Conservation (phyloP, 2,113 vertebrate genomes). For the Manacus vitellinus region DNA sequence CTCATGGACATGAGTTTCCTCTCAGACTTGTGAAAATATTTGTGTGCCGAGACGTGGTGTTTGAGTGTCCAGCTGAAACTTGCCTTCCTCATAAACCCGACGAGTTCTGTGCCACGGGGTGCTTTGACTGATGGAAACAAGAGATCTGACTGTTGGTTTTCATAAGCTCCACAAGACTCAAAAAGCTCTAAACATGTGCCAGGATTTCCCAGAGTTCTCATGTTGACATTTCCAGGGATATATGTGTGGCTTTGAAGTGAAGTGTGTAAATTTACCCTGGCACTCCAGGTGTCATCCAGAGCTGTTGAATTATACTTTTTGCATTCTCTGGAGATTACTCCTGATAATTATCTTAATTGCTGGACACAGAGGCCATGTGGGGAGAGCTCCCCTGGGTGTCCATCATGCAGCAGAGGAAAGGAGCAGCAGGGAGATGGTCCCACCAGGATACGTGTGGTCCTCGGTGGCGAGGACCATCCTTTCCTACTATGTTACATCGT, state of each 20-base stretch:
- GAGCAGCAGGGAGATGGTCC: too few relatives aligned
- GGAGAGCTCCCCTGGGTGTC: background rate
- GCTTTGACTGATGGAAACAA: background rate
- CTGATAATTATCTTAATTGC: background rate
- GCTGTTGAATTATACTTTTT: background rate
- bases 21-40: background rate
- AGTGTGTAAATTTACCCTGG: background rate
- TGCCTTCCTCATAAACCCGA: background rate
- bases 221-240: conserved; percentile 16
- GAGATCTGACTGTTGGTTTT: background rate
- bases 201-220: background rate
- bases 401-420: background rate
- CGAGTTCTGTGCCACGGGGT: background rate
- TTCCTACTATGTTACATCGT: background rate
- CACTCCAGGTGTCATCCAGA: background rate
- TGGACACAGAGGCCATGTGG: background rate
- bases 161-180: background rate
- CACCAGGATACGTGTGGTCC: fast-evolving
- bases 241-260: conserved; percentile 9
- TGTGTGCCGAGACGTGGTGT: background rate
- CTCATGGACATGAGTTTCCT: background rate
- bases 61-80: background rate
- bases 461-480: background rate
- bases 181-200: conserved; percentile 33
- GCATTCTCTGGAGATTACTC: background rate